Conservation (phyloP, 1,140 invertebrate genomes). For the Chironomus striatipennis region DNA sequence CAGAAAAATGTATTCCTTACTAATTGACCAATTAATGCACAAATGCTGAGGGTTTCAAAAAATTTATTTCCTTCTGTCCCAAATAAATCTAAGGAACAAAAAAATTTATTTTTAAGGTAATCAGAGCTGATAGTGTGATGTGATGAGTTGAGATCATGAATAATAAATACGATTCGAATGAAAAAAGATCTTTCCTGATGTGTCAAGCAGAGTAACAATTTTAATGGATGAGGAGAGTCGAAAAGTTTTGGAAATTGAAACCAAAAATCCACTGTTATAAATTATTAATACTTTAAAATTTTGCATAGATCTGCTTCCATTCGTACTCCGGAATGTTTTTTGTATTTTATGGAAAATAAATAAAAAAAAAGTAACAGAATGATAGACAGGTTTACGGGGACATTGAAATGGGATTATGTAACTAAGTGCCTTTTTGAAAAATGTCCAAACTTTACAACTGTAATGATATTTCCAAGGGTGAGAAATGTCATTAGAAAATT, state of each 20-base stretch:
- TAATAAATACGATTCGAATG: neutral
- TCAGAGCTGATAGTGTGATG: neutral
- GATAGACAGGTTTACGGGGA: constrained; percentile 21
- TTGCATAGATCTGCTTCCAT: neutral
- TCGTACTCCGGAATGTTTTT: too few species aligned
- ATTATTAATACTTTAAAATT: constrained; percentile 15
- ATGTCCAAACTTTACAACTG: neutral
- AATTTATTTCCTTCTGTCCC: neutral
- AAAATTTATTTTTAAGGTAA: too few species aligned
- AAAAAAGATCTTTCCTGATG: neutral
- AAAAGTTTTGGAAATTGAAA: constrained; percentile 3
- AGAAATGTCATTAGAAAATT: neutral
- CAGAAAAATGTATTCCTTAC: neutral
- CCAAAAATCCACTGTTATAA: constrained; percentile 3
- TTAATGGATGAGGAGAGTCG: constrained; percentile 1
- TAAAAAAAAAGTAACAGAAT: neutral
- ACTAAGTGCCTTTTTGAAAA: neutral
- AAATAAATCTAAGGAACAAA: neutral
- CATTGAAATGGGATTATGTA: constrained; percentile 21
- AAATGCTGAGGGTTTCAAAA: neutral
- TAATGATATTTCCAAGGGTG: constrained; percentile 17
- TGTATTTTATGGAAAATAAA: too few species aligned
- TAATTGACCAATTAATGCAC: neutral
- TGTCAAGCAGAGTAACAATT: neutral
- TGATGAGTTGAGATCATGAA: neutral